phyloP scores from a whole-genome alignment of 2,888 invertebrate species.

The Drosophila picticornis region DNA sequence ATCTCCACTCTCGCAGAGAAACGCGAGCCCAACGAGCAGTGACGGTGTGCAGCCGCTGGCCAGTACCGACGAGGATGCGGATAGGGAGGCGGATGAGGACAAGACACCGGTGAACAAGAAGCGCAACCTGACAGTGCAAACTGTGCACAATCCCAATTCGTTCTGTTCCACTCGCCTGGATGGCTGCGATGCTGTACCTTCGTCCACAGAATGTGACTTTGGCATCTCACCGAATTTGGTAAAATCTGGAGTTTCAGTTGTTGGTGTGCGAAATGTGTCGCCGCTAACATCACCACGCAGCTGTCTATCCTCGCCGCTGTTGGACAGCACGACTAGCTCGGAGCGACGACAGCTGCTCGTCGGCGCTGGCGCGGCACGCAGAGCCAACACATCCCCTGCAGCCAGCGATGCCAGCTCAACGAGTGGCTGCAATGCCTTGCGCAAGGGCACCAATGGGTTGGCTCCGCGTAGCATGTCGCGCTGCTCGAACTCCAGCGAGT shows the following conservation, averaged over 20 bases:
- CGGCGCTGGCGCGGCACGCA: slow-evolving; percentile 37
- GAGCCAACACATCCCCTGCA: slow-evolving; percentile 71
- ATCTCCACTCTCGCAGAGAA: slow-evolving; percentile 62
- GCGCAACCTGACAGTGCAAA: slow-evolving; percentile 4
- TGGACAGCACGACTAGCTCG: slow-evolving; percentile 79
- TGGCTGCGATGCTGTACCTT: slow-evolving; percentile 54
- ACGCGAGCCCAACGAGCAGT: slow-evolving; percentile 54
- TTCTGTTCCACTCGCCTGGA: slow-evolving; percentile 80
- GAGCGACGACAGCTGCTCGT: slow-evolving; percentile 65
- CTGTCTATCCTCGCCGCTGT: slow-evolving; percentile 70
- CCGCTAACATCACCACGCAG: slow-evolving; percentile 79
- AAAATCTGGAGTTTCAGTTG: slow-evolving; percentile 32
- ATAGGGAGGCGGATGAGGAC: slow-evolving; percentile 33
- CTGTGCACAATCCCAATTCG: slow-evolving; percentile 54
- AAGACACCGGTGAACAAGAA: slow-evolving; percentile 71
- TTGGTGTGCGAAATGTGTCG: slow-evolving; percentile 49
- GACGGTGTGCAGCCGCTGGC: slow-evolving; percentile 54
- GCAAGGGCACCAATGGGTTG: slow-evolving; percentile 33
- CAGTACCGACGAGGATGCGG: slow-evolving; percentile 53
- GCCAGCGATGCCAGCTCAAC: slow-evolving; percentile 69
- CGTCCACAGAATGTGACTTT: slow-evolving; percentile 62
- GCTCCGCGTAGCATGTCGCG: slow-evolving; percentile 79
- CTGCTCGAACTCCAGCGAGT: slow-evolving; percentile 84
- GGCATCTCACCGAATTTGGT: slow-evolving; percentile 72
- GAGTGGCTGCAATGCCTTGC: slow-evolving; percentile 39